Conservation (phyloP, 92 coral and sea anemone genomes). For the Montipora capitata region DNA sequence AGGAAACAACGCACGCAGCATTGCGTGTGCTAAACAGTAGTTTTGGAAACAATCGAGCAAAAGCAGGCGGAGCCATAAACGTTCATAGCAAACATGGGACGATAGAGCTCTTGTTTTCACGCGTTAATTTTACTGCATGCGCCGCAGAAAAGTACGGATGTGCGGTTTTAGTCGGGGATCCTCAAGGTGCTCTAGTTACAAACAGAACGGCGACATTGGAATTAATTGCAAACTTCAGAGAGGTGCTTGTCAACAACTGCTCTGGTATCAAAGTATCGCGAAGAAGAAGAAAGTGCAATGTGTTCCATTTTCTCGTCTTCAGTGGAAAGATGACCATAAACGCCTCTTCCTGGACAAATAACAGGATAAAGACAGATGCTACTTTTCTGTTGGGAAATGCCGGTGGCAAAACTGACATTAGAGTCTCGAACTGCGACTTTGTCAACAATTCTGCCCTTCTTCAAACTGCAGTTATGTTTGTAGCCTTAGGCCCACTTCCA, state of each 20-base stretch:
- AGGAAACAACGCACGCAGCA: background rate
- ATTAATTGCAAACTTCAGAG: background rate
- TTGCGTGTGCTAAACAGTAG: background rate
- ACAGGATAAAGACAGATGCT: background rate
- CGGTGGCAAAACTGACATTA: slow-evolving; percentile 23
- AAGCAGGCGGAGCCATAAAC: slow-evolving; percentile 16
- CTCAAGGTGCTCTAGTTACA: background rate
- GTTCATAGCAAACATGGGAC: slow-evolving; percentile 1
- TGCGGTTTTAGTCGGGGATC: slow-evolving; percentile 2
- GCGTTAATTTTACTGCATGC: slow-evolving; percentile 5
- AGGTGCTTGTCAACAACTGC: background rate
- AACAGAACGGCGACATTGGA: background rate
- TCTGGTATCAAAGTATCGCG: background rate
- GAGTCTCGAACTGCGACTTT: slow-evolving; percentile 5
- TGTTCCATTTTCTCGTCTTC: background rate
- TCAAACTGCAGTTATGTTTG: background rate
- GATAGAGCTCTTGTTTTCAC: background rate
- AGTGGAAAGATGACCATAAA: slow-evolving; percentile 2
- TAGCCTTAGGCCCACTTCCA: background rate
- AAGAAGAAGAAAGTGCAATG: background rate
- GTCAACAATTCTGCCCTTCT: background rate
- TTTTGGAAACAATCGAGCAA: background rate
- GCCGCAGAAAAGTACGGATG: slow-evolving; percentile 20
- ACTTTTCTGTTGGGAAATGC: background rate
- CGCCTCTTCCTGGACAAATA: slow-evolving; percentile 5